Evolutionary conservation across 1,140 invertebrate genomes (phyloP).

Genomic region (Agraylea sexmaculata): DNA sequence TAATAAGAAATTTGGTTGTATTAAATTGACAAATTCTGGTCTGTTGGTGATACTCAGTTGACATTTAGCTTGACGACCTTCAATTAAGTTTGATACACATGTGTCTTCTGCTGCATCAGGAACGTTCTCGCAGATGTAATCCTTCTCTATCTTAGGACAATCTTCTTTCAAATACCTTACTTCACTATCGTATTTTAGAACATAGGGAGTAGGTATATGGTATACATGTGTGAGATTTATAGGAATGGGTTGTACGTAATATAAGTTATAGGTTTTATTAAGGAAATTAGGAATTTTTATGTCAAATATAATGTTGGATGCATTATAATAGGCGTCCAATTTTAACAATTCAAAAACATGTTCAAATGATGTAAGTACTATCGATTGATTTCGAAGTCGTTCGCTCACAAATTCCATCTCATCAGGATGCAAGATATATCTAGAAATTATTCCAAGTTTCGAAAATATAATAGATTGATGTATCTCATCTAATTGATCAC

Average conservation of each 20-base stretch:
- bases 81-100: background rate
- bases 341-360: conserved; percentile 5
- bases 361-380: background rate
- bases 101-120: background rate
- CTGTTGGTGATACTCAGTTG: background rate
- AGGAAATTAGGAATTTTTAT: background rate
- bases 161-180: background rate
- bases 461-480: conserved; percentile 3
- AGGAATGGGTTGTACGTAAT: conserved; percentile 2
- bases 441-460: conserved; percentile 7
- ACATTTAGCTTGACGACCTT: background rate
- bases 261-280: background rate
- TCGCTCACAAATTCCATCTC: background rate
- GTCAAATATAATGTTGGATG: conserved; percentile 7
- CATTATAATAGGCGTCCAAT: conserved; percentile 8
- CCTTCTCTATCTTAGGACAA: conserved; percentile 1
- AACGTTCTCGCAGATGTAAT: background rate
- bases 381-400: background rate
- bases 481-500: conserved; percentile 1
- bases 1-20: background rate
- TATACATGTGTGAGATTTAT: background rate
- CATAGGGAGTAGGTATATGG: background rate
- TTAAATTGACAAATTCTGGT: conserved; percentile 1
- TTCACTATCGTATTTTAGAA: background rate
- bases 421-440: conserved; percentile 2